These are phyloP conservation scores for Mylabris sibirica DNA, from an alignment of 2,888 invertebrate genomes.

Conservation along the genomic window DNA sequence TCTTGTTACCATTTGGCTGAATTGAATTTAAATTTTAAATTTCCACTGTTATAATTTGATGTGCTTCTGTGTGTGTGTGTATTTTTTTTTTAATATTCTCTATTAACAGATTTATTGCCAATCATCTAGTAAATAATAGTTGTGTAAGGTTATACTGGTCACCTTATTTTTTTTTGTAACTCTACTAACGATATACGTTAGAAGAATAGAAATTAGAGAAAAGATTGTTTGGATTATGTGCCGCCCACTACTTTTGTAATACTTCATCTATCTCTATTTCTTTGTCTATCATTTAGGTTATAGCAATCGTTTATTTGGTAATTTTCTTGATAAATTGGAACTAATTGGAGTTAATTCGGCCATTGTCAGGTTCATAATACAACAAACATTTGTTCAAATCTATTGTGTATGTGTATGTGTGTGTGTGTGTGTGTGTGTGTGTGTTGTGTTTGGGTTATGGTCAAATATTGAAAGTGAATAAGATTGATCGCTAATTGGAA, in stretches of 20 bases:
- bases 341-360: conserved; percentile 4
- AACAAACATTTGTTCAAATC: background rate
- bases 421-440: too few species aligned
- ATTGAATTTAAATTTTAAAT: background rate
- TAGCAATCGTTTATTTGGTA: background rate
- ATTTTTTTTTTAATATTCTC: background rate
- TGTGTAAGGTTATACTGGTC: background rate
- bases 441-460: background rate
- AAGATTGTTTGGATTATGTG: background rate
- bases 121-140: background rate
- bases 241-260: background rate
- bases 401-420: background rate
- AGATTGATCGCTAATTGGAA: background rate
- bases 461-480: background rate
- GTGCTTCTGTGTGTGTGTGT: background rate
- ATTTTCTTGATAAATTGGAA: background rate
- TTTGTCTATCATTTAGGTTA: background rate
- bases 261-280: background rate
- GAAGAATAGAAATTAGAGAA: background rate
- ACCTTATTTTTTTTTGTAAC: background rate
- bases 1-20: background rate
- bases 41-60: background rate
- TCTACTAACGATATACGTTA: background rate
- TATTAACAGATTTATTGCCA: background rate
- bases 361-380: conserved; percentile 8